Percentiles rank a stretch among this genome's conserved stretches.
Evolutionary conservation across 2,113 vertebrate species (phyloP).

Genomic region (Calypte anna): DNA sequence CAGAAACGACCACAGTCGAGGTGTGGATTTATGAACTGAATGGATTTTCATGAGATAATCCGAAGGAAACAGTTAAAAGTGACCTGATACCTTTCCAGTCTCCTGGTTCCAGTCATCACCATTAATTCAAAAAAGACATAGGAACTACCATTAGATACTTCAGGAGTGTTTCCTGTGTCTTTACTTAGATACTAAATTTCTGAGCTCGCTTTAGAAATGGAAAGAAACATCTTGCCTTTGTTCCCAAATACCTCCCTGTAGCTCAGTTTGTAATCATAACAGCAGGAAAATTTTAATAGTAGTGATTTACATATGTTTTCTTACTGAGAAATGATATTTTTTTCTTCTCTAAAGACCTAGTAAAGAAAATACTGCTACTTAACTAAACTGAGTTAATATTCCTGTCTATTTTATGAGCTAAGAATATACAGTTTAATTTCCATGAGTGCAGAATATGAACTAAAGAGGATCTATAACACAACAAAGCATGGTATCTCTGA

Average conservation of each 20-base stretch:
- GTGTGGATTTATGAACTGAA: background rate
- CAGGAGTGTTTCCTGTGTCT: background rate
- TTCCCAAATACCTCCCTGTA: background rate
- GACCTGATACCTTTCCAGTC: background rate
- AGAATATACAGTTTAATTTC: conserved; percentile 33
- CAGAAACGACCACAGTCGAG: background rate
- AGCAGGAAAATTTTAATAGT: conserved; percentile 13
- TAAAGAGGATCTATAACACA: background rate
- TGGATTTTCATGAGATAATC: background rate
- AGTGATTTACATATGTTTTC: conserved; percentile 14
- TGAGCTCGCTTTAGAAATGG: background rate
- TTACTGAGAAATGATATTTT: background rate
- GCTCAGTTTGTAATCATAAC: background rate
- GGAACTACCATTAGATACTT: background rate
- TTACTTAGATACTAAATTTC: background rate
- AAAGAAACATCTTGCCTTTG: background rate
- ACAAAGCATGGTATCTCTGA: background rate
- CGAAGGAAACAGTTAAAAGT: background rate
- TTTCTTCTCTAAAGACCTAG: background rate
- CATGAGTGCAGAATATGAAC: background rate
- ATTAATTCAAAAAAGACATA: background rate
- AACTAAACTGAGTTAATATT: conserved; percentile 7
- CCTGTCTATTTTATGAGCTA: conserved; percentile 9
- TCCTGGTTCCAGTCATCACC: background rate
- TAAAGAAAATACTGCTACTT: conserved; percentile 10